Evolutionary conservation across 1,140 invertebrate species (phyloP).

Genomic region (Drosophila pseudoananassae): DNA sequence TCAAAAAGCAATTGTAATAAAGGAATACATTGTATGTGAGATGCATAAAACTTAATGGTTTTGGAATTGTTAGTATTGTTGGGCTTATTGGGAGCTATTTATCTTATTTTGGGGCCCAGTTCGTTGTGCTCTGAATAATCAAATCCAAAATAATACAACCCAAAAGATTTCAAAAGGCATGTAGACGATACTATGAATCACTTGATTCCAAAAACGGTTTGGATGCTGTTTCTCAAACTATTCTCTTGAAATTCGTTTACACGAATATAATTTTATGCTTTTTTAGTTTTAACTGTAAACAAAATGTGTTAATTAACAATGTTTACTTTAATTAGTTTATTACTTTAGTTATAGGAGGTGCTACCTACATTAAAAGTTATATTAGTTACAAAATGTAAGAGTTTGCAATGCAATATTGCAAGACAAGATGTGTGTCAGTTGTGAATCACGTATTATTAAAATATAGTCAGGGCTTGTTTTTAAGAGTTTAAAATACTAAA

Average conservation of each 20-base stretch:
- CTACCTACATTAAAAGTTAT: no score
- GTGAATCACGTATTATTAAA: no score
- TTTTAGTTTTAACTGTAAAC: background rate
- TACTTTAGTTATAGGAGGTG: background rate
- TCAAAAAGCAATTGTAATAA: constrained; percentile 49
- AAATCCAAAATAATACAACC: background rate
- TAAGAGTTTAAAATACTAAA: background rate
- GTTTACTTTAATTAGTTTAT: background rate
- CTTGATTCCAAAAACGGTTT: background rate
- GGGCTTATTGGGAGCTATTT: constrained; percentile 28
- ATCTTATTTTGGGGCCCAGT: constrained; percentile 26
- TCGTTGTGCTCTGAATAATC: constrained; percentile 24
- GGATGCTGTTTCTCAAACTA: background rate
- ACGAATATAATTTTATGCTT: background rate
- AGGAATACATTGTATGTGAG: constrained; percentile 45
- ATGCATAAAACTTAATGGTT: constrained; percentile 30
- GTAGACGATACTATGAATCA: constrained; percentile 16
- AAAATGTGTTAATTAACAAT: background rate
- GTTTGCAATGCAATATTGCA: no score
- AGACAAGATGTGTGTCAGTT: background rate
- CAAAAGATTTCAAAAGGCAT: constrained; percentile 1
- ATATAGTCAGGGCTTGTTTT: background rate
- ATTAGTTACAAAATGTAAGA: background rate
- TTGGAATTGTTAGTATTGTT: constrained; percentile 28
- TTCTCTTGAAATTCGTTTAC: background rate